These are phyloP conservation scores for Cotesia vestalis DNA, from an alignment of 1,140 invertebrate species.

Conservation along the genomic window DNA sequence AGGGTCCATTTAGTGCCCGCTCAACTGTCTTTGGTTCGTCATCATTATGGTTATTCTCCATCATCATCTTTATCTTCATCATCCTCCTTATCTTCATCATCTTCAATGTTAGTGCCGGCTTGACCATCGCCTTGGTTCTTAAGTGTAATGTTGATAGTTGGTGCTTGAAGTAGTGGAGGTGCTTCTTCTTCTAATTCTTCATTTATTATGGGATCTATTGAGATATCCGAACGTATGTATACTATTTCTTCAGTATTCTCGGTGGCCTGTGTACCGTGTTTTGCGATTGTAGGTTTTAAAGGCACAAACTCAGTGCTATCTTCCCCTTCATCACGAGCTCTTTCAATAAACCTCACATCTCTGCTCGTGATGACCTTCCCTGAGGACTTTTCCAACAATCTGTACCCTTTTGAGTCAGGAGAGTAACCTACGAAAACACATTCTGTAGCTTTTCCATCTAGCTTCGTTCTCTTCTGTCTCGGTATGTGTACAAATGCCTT, in stretches of 20 bases:
- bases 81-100: slow-evolving; percentile 34
- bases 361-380: background rate
- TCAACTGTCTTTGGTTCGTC: no score
- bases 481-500: slow-evolving; percentile 40
- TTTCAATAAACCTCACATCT: background rate
- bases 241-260: background rate
- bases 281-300: background rate
- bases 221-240: no score
- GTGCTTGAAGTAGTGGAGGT: no score
- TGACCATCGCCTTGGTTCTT: slow-evolving; percentile 52
- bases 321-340: background rate
- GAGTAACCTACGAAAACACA: slow-evolving; percentile 49
- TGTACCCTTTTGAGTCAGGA: slow-evolving; percentile 47
- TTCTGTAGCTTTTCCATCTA: slow-evolving; percentile 46
- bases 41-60: background rate
- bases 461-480: slow-evolving; percentile 47
- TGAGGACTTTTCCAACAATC: background rate
- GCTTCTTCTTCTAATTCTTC: no score
- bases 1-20: no score
- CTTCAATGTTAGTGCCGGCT: slow-evolving; percentile 33
- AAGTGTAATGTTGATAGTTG: background rate
- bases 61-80: no score
- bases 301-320: background rate
- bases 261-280: background rate
- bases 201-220: no score